These are phyloP conservation scores for Nasonovia ribisnigri DNA, from an alignment of 2,888 invertebrate species.

Conservation along the genomic window DNA sequence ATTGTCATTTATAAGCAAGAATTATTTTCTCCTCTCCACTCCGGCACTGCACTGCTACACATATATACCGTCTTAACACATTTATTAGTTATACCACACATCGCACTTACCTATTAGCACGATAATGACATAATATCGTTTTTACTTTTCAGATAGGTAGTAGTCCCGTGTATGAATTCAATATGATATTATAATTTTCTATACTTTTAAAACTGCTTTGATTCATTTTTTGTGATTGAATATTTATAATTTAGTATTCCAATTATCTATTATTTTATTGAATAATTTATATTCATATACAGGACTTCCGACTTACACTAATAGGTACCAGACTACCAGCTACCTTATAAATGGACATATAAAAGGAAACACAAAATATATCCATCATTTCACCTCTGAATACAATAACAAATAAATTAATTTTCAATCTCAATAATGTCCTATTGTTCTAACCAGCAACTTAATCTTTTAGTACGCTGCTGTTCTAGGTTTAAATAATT, in stretches of 20 bases:
- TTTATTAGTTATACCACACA: neutral
- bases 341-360: neutral
- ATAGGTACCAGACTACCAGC: neutral
- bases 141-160: neutral
- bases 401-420: too few relatives aligned
- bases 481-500: neutral
- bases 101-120: neutral
- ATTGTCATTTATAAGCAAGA: constrained; percentile 20
- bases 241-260: neutral
- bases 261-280: neutral
- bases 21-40: neutral
- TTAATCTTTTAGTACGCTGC: neutral
- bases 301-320: neutral
- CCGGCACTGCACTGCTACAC: neutral
- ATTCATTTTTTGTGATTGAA: neutral
- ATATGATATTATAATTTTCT: too few relatives aligned
- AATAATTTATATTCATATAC: neutral
- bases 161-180: too few relatives aligned
- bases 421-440: neutral
- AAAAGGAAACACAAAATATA: neutral
- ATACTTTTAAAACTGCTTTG: neutral
- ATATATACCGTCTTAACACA: neutral
- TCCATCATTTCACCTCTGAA: neutral
- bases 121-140: neutral
- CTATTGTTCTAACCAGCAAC: neutral